Evolutionary conservation across 2,113 vertebrate species (phyloP).

Genomic region (Bothrops jararaca): DNA sequence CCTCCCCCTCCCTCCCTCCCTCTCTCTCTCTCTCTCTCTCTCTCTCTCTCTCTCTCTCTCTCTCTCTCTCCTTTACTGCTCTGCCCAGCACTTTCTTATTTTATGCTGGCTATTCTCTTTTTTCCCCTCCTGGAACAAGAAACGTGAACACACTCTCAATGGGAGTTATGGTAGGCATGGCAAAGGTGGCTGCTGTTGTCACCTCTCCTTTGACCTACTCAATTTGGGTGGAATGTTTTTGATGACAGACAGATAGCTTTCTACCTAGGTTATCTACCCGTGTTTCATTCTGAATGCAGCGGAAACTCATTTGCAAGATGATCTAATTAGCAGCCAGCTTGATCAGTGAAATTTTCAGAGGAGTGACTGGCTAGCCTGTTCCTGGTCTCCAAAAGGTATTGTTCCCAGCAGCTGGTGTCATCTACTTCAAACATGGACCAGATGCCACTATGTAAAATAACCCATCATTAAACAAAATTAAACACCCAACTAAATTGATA

Average conservation of each 20-base stretch:
- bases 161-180: background rate
- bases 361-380: constrained; percentile 35
- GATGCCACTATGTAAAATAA: constrained; percentile 2
- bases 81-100: background rate
- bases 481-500: background rate
- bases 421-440: constrained; percentile 16
- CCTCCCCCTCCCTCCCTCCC: too few species aligned
- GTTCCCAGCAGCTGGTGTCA: constrained; percentile 12
- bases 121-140: background rate
- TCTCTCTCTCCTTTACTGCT: background rate
- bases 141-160: background rate
- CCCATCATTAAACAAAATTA: constrained; percentile 13
- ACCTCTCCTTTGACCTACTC: background rate
- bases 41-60: background rate
- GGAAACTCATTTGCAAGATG: constrained; percentile 26
- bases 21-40: background rate
- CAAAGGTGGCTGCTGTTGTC: background rate
- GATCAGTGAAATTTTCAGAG: constrained; percentile 46
- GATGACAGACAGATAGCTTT: constrained; percentile 9
- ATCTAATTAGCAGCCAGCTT: constrained; percentile 31
- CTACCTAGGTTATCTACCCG: background rate
- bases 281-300: background rate
- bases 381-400: constrained; percentile 38
- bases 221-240: rapidly evolving
- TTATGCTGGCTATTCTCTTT: background rate